phyloP scores from a whole-genome alignment of 2,113 vertebrate species.

The Phyllopteryx taeniolatus region DNA sequence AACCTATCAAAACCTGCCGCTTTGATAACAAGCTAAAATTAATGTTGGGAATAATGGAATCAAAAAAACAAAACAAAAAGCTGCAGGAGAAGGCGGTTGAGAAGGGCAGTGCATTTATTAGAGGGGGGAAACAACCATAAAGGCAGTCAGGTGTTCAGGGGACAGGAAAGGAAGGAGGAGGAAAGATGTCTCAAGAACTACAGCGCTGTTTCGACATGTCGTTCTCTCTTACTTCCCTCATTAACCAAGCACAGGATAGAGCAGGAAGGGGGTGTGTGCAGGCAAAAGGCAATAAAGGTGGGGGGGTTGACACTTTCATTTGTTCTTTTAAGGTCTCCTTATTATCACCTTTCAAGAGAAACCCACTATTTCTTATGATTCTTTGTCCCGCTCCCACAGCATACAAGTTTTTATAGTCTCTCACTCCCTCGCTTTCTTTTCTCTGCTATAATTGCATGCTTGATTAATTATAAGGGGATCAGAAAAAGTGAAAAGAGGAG shows the following conservation, averaged over 20 bases:
- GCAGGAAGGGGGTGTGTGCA: background rate
- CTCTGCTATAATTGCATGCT: conserved; percentile 66
- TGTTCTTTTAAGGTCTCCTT: conserved; percentile 69
- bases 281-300: background rate
- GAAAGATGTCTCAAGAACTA: conserved; percentile 15
- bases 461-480: conserved; percentile 74
- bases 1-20: conserved; percentile 25
- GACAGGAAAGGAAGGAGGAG: conserved; percentile 11
- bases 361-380: conserved; percentile 31
- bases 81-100: conserved; percentile 15
- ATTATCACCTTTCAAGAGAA: conserved; percentile 71
- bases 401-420: conserved; percentile 7
- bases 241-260: conserved; percentile 58
- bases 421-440: conserved; percentile 31
- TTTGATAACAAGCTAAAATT: conserved; percentile 54
- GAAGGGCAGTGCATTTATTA: conserved; percentile 20
- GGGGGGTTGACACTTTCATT: conserved; percentile 66
- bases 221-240: conserved; percentile 43
- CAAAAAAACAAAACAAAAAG: background rate
- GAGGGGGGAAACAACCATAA: background rate
- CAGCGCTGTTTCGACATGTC: conserved; percentile 51
- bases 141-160: conserved; percentile 14
- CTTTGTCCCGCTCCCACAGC: conserved; percentile 31
- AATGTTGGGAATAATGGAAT: conserved; percentile 39
- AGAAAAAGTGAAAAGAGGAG: conserved; percentile 60